Evolutionary conservation across 92 coral and sea anemone species (phyloP).

Genomic region (Anthopleura xanthogrammica): DNA sequence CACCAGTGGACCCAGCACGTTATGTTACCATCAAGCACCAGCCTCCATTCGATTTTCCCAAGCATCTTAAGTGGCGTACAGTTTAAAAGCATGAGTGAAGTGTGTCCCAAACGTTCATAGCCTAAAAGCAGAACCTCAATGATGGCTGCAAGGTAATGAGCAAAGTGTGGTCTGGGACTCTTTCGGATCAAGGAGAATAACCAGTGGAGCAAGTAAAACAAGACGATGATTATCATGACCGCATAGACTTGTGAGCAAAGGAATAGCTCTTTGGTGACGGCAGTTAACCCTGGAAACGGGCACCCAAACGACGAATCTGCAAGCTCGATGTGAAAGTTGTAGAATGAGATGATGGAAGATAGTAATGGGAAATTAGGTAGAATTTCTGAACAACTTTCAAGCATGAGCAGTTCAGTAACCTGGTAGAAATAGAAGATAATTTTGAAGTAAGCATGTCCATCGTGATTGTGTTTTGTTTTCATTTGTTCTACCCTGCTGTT

Average conservation of each 20-base stretch:
- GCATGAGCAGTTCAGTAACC: conserved; percentile 37
- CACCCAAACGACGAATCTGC: conserved; percentile 31
- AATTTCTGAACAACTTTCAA: conserved; percentile 22
- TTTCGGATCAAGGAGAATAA: conserved; percentile 23
- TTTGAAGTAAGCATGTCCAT: conserved; percentile 31
- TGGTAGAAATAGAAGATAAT: conserved; percentile 69
- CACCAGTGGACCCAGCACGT: conserved; percentile 52
- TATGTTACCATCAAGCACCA: conserved; percentile 53
- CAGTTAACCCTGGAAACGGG: conserved; percentile 53
- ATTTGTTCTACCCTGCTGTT: neutral
- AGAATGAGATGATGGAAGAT: conserved; percentile 20
- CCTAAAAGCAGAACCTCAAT: conserved; percentile 45
- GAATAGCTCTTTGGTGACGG: conserved; percentile 52
- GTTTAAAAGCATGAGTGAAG: conserved; percentile 38
- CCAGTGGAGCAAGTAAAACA: conserved; percentile 34
- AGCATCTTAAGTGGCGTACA: conserved; percentile 26
- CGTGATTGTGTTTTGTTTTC: neutral
- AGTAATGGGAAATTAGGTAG: conserved; percentile 19
- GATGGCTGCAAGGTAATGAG: conserved; percentile 48
- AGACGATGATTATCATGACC: conserved; percentile 29
- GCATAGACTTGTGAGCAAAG: conserved; percentile 22
- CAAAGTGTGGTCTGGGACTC: conserved; percentile 28
- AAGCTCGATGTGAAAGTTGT: conserved; percentile 28
- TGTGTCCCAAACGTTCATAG: conserved; percentile 53
- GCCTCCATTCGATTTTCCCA: conserved; percentile 27